Conservation (phyloP, 2,888 invertebrate genomes). For the Hyles lineata region DNA sequence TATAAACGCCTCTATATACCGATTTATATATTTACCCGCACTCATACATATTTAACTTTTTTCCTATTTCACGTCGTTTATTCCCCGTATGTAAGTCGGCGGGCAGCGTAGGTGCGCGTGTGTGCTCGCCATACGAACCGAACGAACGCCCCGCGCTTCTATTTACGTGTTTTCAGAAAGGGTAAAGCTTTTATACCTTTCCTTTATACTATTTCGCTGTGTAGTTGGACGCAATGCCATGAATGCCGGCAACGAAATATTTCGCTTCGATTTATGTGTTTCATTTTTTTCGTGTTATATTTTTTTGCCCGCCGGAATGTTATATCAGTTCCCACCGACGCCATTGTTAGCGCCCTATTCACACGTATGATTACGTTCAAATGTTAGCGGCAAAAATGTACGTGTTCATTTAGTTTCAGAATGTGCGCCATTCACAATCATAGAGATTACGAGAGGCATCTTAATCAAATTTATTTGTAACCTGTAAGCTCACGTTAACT, state of each 20-base stretch:
- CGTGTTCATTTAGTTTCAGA: not conserved
- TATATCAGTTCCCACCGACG: conserved; percentile 58
- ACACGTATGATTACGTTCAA: not conserved
- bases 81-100: conserved; percentile 75
- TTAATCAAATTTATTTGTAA: not conserved
- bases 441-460: not conserved
- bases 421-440: not conserved
- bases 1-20: conserved; percentile 81
- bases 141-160: conserved; percentile 70
- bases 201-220: conserved; percentile 78
- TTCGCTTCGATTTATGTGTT: conserved; percentile 80
- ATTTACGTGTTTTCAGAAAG: conserved; percentile 84
- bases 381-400: not conserved
- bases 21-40: conserved; percentile 85
- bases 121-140: conserved; percentile 73
- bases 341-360: not conserved
- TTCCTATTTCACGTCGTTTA: conserved; percentile 84
- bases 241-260: conserved; percentile 75
- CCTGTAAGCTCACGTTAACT: not conserved
- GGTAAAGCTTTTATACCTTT: conserved; percentile 83
- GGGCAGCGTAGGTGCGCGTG: conserved; percentile 56
- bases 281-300: conserved; percentile 69
- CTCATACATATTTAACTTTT: conserved; percentile 85
- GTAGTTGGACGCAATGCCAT: conserved; percentile 73
- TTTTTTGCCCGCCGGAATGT: conserved; percentile 62